Conservation (phyloP, 2,113 vertebrate genomes). For the Pangasianodon hypophthalmus region DNA sequence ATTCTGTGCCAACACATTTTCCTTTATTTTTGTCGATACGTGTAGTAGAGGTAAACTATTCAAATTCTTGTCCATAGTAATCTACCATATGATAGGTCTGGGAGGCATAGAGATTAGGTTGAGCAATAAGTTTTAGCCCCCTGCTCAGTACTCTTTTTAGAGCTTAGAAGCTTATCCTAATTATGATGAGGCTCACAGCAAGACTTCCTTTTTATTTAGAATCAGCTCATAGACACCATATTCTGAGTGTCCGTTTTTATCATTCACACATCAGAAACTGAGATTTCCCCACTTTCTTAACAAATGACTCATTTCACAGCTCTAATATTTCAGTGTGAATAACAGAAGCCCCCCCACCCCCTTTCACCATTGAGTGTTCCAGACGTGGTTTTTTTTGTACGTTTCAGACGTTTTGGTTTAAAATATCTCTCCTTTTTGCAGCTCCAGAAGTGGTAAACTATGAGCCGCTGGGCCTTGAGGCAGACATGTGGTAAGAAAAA, state of each 20-base stretch:
- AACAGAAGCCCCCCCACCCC: neutral
- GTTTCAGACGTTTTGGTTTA: slow-evolving; percentile 20
- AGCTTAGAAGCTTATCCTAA: neutral
- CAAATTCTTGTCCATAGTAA: neutral
- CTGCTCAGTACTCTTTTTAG: neutral
- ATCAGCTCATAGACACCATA: neutral
- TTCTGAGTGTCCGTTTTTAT: slow-evolving; percentile 19
- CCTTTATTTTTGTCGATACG: neutral
- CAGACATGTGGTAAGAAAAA: slow-evolving; percentile 96
- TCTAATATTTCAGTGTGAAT: slow-evolving; percentile 26
- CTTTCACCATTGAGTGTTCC: neutral
- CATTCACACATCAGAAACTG: slow-evolving; percentile 43
- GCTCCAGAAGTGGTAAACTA: slow-evolving; percentile 99
- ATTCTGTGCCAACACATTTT: neutral
- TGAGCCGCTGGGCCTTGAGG: slow-evolving; percentile 94
- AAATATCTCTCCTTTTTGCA: slow-evolving; percentile 60
- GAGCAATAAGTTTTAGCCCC: neutral
- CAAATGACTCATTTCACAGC: slow-evolving; percentile 48
- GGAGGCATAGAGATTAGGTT: neutral
- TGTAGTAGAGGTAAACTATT: neutral
- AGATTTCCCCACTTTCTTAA: slow-evolving; percentile 33
- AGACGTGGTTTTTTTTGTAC: neutral
- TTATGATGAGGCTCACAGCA: neutral
- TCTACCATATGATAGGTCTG: neutral
- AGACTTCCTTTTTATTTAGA: neutral